Conservation (phyloP, 2,797 vertebrate species). For the Spheniscus humboldti region DNA sequence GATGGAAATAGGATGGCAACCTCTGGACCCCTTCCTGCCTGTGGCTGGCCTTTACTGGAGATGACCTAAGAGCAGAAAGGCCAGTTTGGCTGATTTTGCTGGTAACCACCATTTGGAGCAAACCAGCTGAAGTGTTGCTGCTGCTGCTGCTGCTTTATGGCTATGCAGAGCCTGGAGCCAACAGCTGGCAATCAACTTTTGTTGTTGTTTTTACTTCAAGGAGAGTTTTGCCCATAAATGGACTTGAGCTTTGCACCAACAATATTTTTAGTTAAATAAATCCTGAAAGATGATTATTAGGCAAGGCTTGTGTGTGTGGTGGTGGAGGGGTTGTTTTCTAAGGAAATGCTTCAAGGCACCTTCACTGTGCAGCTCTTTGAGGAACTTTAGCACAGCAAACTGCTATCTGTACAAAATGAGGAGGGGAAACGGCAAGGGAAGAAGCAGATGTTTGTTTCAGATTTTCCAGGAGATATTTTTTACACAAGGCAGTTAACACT, state of each 20-base stretch:
- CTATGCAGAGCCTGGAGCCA: background rate
- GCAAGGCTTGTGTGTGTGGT: background rate
- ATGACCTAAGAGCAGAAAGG: background rate
- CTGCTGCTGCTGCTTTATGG: background rate
- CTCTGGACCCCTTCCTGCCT: background rate
- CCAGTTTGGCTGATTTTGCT: background rate
- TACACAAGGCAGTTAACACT: background rate
- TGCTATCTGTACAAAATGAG: background rate
- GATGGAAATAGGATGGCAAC: background rate
- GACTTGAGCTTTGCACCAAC: background rate
- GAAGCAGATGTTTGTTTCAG: background rate
- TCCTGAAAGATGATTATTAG: background rate
- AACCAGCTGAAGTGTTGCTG: background rate
- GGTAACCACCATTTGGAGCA: background rate
- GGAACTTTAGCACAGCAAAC: background rate
- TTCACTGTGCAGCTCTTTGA: background rate
- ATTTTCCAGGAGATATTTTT: background rate
- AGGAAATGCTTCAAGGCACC: background rate
- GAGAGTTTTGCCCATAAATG: slow-evolving; percentile 40
- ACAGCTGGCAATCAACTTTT: slow-evolving; percentile 17
- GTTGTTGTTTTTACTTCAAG: background rate
- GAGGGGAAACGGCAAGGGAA: background rate
- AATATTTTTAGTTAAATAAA: slow-evolving; percentile 38
- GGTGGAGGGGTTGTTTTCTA: background rate
- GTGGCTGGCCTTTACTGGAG: background rate